Evolutionary conservation across 2,797 vertebrate species (phyloP), one percentile per base, ranked within the genome.

Genomic region (Urosaurus nigricauda): DNA sequence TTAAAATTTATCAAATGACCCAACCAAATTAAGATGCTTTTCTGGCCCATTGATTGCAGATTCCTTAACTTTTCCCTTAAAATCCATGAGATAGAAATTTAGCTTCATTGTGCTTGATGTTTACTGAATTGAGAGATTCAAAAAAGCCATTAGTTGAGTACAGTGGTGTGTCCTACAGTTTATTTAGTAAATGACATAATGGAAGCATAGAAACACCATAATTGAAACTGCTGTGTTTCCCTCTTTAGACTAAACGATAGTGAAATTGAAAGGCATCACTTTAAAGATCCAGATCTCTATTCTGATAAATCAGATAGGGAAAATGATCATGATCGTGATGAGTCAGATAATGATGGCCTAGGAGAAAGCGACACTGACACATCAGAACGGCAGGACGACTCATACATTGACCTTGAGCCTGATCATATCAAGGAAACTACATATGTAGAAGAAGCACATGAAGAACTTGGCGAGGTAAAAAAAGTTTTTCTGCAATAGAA

Each of bases 281-380:
- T 99, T 94, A 99, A 99, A 96, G 99, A 99, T 96, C 98, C 98
- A 17, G 98, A 99, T 95, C 97, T 98, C 58, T 99, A 99, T 95
- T 99, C 99, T 0, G 99, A 99, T 96, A 99, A 99, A 94, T 99
- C 99, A 0, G 99, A 99, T 96, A 97, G 98, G 88, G 98, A 99
- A 95, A 98, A 98, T 7, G 99, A 99, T 91, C 98, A 97, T 88
- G 98, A 99, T 88, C 98, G 98, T 0, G 98, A 98, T 95, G 99
- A 99, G 78, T 99, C 99, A 0, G 99, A 99, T 93, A 98, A 98
- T 0, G 98, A 99, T 53, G 98, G 97, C 16, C 40, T 98, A 94
- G 98, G 98, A 89, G 99, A 99, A 95, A 99, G 99, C 0, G 99
- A 99, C 91, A 98, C 98, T 0, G 99, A 99, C 94, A 99, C 98